Evolutionary conservation across 2,888 invertebrate genomes (phyloP), one percentile per base, ranked within the genome.

Genomic region (Micoletzkya japonica): DNA sequence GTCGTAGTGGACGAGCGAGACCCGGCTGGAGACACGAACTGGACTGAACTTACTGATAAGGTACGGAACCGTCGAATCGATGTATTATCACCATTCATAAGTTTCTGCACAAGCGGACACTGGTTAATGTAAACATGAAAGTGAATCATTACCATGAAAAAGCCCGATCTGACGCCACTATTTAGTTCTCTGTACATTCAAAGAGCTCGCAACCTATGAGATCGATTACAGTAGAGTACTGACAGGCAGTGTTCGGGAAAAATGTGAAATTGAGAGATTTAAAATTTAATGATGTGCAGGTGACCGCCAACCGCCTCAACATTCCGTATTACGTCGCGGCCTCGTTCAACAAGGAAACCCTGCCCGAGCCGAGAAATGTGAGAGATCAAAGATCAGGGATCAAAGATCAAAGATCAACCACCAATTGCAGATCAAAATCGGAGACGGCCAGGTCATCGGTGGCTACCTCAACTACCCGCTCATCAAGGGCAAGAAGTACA

Each of bases 401-500:
- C 44, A 44, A 44, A 44, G 44, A 44, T 44, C 44, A 44, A 44
- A 20, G 14, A 44, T 20, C 44, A 56, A 24, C 10, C 14, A 37
- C 52, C 32, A 58, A 49, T 49, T 70, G 37, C 58, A 75, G 75
- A 74, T 84, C 26, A 74, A 76, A 7, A 78, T 85, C 57, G 85
- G 85, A 57, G 83, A 85, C 61, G 85, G 85, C 36, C 71, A 64
- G 4, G 85, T 85, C 26, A 79, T 83, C 67, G 85, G 85, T 7
- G 85, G 85, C 32, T 85, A 83, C 68, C 72, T 85, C 67, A 85
- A 85, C 76, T 85, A 85, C 71, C 85, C 85, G 37, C 71, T 86
- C 63, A 74, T 72, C 28, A 83, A 82, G 74, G 85, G 82, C 63
- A 81, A 81, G 71, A 84, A 81, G 67, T 85, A 86, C 77, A 83